Evolutionary conservation across 2,797 vertebrate genomes (phyloP).

Genomic region (Darevskia nairensis): DNA sequence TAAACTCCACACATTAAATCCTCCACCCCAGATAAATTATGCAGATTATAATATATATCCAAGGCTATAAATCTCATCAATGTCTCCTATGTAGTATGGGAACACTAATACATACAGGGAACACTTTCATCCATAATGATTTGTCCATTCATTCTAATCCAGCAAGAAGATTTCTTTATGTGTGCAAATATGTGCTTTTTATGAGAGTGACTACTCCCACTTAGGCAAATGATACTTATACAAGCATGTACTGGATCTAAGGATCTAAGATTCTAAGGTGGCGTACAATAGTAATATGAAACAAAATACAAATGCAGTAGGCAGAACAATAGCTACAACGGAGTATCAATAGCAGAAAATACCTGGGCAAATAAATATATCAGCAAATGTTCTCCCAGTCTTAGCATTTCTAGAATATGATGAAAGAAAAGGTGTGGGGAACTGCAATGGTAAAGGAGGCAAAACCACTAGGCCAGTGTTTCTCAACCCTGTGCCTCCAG

Average conservation of each 20-base stretch:
- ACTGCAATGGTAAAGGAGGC: too few species aligned
- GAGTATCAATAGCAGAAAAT: too few species aligned
- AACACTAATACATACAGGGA: not conserved
- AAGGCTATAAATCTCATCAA: not conserved
- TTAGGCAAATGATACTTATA: not conserved
- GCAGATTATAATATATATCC: not conserved
- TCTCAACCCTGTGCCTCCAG: too few species aligned
- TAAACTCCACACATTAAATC: not conserved
- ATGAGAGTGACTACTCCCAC: not conserved
- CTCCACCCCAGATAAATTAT: not conserved
- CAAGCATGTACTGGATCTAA: not conserved
- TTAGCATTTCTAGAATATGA: too few species aligned
- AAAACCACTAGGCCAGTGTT: too few species aligned
- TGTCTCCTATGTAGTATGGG: not conserved
- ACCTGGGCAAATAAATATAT: too few species aligned
- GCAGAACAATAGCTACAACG: too few species aligned
- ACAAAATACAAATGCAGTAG: too few species aligned
- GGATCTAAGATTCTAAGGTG: too few species aligned
- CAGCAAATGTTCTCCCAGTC: too few species aligned
- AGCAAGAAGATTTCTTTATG: not conserved
- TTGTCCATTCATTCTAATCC: not conserved
- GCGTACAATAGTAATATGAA: too few species aligned
- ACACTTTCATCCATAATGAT: not conserved
- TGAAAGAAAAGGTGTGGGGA: too few species aligned
- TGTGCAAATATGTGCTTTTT: not conserved